Base-by-base conservation (phyloP, 2,113 vertebrate genomes). In the Gasterosteus nipponicus region DNA sequence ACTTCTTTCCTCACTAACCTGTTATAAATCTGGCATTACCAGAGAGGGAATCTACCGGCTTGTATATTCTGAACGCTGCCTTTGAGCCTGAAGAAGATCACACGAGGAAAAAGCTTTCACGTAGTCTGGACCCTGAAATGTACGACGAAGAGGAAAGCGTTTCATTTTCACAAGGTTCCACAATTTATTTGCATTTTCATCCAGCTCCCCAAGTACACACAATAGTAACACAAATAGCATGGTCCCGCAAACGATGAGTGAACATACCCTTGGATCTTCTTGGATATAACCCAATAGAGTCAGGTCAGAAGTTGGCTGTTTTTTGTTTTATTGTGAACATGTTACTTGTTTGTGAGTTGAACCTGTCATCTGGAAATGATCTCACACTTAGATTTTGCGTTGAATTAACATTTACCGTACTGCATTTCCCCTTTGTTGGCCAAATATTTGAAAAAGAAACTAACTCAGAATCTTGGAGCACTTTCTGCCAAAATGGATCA, bases 181-280 rank as follows among this genome's bases (percentile, higher is more conserved):
- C 94, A 89, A 90, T 94, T 94, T 94, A 95, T 94, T 95, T 91
- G 86, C 92, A 91, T 91, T 89, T 92, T 89, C 86, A 65, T 91
- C 87, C 91, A 89, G 81, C 77, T 93, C 83, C 91, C 90, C 89
- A 94, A 85, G 86, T 93, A 93, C 92, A 93, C 92, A 94, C 85
- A 89, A 83, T 87, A 93, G 80, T 86, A 93, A 93, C 92, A 93
- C 92, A 93, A 92, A 89, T 68, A 86, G 87, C 87, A 83, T 88
- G 86, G 61, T 73, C 82, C 76, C 88, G 87, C 87, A 92, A 93
- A 92, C 83, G 81, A 84, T 88, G 76, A 86, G 68, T 75, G 71
- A 84, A 87, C 61, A 82, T 81, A 73, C 67, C 64, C 74, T 78
- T 44, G 35, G 62, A 53, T 85, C 73, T 83, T 80, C 51, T 63